A percentile compares a stretch with the other conserved stretches of the same genome.
Evolutionary conservation across 2,888 invertebrate genomes (phyloP).

Genomic region (Lacanobia wlatinum): DNA sequence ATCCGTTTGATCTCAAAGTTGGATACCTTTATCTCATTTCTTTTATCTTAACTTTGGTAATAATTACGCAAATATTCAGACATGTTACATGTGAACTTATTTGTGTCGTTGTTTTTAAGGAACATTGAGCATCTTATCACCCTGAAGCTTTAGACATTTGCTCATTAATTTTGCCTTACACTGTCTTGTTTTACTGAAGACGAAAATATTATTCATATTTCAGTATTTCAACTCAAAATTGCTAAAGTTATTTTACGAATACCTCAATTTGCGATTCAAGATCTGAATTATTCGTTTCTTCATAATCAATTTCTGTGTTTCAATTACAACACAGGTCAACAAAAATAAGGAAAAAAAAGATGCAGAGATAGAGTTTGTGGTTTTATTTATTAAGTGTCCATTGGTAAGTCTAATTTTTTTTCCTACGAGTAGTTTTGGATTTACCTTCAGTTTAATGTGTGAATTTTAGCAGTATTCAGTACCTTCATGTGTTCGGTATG

Average conservation of each 20-base stretch:
- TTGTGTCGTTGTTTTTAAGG: slow-evolving; percentile 13
- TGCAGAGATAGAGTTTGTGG: too few species aligned
- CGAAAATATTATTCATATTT: slow-evolving; percentile 24
- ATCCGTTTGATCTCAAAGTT: slow-evolving; percentile 35
- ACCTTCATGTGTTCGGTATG: too few species aligned
- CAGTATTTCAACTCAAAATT: slow-evolving; percentile 10
- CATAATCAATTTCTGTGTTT: slow-evolving; percentile 11
- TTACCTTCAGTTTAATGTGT: too few species aligned
- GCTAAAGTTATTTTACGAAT: slow-evolving; percentile 18
- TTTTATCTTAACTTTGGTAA: slow-evolving; percentile 36
- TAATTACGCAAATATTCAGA: slow-evolving; percentile 39
- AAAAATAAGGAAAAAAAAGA: too few species aligned
- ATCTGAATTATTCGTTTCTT: slow-evolving; percentile 40
- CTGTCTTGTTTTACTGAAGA: slow-evolving; percentile 19
- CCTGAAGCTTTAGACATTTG: slow-evolving; percentile 6
- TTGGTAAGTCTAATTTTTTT: too few species aligned
- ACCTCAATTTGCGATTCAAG: slow-evolving; percentile 25
- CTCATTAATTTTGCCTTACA: neutral
- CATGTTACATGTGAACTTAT: slow-evolving; percentile 12
- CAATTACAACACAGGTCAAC: too few species aligned
- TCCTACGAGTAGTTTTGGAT: too few species aligned
- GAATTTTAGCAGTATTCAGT: too few species aligned
- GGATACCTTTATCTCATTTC: slow-evolving; percentile 36
- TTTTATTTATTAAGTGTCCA: too few species aligned
- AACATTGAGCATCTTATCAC: slow-evolving; percentile 7